Evolutionary conservation across 2,113 vertebrate species (phyloP).

Genomic region (Burhinus bistriatus): DNA sequence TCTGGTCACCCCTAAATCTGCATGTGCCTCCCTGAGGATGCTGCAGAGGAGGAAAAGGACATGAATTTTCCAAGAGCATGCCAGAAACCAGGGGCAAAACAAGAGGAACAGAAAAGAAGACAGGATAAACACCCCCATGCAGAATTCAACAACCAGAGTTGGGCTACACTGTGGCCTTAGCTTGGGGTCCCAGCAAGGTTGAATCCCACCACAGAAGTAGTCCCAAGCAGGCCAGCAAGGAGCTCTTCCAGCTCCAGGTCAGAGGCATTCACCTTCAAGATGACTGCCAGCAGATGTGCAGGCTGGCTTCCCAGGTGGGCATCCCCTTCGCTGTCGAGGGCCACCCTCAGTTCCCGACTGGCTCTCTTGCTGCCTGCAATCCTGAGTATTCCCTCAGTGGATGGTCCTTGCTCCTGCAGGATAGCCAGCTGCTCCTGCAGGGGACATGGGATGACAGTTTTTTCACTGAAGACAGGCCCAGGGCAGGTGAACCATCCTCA

Average conservation of each 20-base stretch:
- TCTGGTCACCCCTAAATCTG: background rate
- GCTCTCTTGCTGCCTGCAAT: background rate
- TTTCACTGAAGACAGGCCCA: too few species aligned
- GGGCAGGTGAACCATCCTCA: too few species aligned
- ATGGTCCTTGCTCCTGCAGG: too few species aligned
- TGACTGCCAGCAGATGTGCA: background rate
- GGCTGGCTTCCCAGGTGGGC: background rate
- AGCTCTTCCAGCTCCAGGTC: background rate
- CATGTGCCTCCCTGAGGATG: background rate
- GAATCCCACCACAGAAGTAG: background rate
- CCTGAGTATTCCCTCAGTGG: too few species aligned
- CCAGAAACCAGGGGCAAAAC: background rate
- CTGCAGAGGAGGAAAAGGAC: background rate
- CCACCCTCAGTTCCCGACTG: background rate
- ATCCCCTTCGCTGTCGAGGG: background rate
- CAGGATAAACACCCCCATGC: too few species aligned
- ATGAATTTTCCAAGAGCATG: background rate
- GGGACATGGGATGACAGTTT: too few species aligned
- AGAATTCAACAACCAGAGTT: background rate
- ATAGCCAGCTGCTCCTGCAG: too few species aligned
- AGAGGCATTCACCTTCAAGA: background rate
- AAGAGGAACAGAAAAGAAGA: background rate
- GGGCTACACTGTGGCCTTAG: background rate
- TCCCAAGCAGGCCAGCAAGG: background rate
- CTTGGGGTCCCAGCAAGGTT: background rate